phyloP scores from a whole-genome alignment of 2,113 vertebrate genomes.

The Petrocephalus microphthalmus region DNA sequence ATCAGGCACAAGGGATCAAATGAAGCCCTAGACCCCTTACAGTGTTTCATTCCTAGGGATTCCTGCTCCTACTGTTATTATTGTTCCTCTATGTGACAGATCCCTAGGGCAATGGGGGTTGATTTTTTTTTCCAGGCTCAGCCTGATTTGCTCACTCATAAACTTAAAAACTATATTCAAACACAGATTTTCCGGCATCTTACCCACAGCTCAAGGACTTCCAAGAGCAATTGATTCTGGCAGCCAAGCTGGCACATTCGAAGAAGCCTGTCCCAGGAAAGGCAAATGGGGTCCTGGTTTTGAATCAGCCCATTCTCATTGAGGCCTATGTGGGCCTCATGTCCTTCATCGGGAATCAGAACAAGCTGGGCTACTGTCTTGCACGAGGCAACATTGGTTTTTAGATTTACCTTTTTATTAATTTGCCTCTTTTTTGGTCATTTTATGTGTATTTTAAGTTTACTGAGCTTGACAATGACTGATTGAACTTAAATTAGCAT shows the following conservation, averaged over 20 bases:
- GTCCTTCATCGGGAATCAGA: conserved; percentile 69
- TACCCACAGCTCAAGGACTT: conserved; percentile 65
- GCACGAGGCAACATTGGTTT: conserved; percentile 70
- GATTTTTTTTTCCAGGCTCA: neutral
- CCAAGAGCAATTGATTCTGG: conserved; percentile 51
- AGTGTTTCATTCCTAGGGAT: neutral
- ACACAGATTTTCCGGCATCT: neutral
- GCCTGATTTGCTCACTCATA: neutral
- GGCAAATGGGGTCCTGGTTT: conserved; percentile 55
- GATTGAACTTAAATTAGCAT: neutral
- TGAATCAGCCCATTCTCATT: conserved; percentile 61
- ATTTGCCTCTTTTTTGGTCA: neutral
- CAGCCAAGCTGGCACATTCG: conserved; percentile 52
- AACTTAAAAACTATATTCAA: neutral
- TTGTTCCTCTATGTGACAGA: neutral
- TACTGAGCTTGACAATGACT: neutral
- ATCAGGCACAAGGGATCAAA: neutral
- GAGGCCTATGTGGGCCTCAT: conserved; percentile 67
- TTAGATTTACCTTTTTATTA: conserved; percentile 38
- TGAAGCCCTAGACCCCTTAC: neutral
- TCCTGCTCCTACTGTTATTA: neutral
- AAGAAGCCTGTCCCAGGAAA: conserved; percentile 51
- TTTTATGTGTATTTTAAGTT: neutral
- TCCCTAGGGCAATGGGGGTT: neutral
- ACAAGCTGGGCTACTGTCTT: conserved; percentile 71